phyloP scores from a whole-genome alignment of 2,113 vertebrate species.

The Alces alces region DNA sequence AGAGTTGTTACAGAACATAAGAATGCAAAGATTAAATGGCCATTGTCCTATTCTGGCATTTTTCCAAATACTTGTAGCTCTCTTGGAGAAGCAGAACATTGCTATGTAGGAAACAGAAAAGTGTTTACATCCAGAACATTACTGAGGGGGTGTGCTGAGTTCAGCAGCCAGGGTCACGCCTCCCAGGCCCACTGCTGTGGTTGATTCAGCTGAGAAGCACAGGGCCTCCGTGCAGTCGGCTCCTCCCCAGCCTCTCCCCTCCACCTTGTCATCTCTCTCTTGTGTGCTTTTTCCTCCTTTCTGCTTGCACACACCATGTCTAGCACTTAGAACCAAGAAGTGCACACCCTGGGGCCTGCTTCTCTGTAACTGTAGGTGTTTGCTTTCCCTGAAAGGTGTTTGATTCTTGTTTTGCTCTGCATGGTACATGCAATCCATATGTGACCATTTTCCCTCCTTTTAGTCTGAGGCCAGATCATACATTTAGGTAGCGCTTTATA shows the following conservation, averaged over 20 bases:
- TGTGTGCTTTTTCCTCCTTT: neutral
- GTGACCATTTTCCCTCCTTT: neutral
- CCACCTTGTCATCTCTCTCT: neutral
- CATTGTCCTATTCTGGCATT: constrained; percentile 15
- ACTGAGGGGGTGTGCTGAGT: constrained; percentile 32
- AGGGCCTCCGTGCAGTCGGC: neutral
- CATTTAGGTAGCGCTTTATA: neutral
- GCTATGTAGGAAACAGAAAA: constrained; percentile 45
- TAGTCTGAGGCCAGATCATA: neutral
- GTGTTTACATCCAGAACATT: constrained; percentile 52
- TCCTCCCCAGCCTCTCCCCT: neutral
- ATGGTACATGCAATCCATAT: neutral
- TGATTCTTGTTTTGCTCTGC: constrained; percentile 16
- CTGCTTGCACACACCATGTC: neutral
- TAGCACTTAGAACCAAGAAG: neutral
- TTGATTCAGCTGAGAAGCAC: constrained; percentile 20
- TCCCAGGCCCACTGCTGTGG: neutral
- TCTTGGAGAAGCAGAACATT: constrained; percentile 33
- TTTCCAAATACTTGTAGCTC: constrained; percentile 30
- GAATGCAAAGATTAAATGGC: constrained; percentile 43
- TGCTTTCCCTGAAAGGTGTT: neutral
- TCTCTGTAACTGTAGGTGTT: neutral
- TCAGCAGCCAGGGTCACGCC: constrained; percentile 36
- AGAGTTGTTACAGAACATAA: neutral
- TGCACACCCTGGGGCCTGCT: neutral